phyloP scores from a whole-genome alignment of 1,140 invertebrate species.

The Wasmannia auropunctata region DNA sequence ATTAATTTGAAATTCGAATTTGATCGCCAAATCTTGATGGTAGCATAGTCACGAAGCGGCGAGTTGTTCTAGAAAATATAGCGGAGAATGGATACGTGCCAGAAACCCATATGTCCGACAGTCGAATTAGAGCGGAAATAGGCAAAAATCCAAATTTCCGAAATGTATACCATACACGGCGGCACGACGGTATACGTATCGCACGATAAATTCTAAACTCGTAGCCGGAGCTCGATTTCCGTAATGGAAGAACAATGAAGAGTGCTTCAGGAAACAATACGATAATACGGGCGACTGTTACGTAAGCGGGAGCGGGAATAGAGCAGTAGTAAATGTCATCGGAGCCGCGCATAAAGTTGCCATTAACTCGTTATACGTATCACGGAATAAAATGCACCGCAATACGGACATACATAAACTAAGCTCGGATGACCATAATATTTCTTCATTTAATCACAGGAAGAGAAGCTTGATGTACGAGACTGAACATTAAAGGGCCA shows the following conservation, averaged over 20 bases:
- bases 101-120: slow-evolving; percentile 59
- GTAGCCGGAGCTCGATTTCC: slow-evolving; percentile 34
- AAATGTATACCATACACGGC: slow-evolving; percentile 49
- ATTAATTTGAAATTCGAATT: slow-evolving; percentile 71
- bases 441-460: slow-evolving; percentile 46
- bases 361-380: slow-evolving; percentile 48
- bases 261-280: slow-evolving; percentile 28
- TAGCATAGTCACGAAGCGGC: slow-evolving; percentile 36
- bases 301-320: slow-evolving; percentile 39
- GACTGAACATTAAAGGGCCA: slow-evolving; percentile 6
- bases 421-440: slow-evolving; percentile 35
- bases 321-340: slow-evolving; percentile 60
- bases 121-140: slow-evolving; percentile 64
- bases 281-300: slow-evolving; percentile 34
- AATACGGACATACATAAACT: slow-evolving; percentile 50
- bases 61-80: slow-evolving; percentile 61
- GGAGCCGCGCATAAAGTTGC: slow-evolving; percentile 47
- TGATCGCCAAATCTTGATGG: slow-evolving; percentile 66
- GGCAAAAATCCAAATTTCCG: slow-evolving; percentile 75
- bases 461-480: slow-evolving; percentile 13
- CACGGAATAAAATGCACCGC: slow-evolving; percentile 39
- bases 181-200: background rate
- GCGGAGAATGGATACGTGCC: slow-evolving; percentile 66
- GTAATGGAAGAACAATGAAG: slow-evolving; percentile 54
- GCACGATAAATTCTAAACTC: slow-evolving; percentile 40